phyloP scores from a whole-genome alignment of 1,140 invertebrate species.

The Philotrypesis tridentata region DNA sequence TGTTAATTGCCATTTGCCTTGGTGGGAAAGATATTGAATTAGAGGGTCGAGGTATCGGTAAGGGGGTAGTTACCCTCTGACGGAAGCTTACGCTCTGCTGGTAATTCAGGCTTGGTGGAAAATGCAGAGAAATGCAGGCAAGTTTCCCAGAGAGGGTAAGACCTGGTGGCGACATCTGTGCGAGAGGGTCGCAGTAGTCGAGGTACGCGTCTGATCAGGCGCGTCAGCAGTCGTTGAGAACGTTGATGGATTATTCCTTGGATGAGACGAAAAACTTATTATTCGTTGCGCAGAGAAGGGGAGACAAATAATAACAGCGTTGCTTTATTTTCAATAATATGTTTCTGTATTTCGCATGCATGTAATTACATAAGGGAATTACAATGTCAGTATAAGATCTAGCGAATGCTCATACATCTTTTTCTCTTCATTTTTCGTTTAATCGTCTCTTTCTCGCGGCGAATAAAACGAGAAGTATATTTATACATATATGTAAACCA shows the following conservation, averaged over 20 bases:
- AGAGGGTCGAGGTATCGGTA: too few relatives aligned
- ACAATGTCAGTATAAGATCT: constrained; percentile 54
- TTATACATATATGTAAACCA: neutral
- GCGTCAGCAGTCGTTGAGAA: too few relatives aligned
- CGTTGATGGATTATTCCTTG: too few relatives aligned
- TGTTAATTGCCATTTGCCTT: neutral
- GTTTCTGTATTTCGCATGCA: constrained; percentile 63
- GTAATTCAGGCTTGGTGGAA: neutral
- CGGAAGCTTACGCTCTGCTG: neutral
- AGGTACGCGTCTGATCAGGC: neutral
- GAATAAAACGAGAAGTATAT: constrained; percentile 38
- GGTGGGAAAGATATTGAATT: neutral
- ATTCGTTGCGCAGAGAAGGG: too few relatives aligned
- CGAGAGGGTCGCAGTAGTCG: neutral
- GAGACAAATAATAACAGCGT: neutral
- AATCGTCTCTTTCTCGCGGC: constrained; percentile 33
- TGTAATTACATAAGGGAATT: constrained; percentile 63
- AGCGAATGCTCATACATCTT: constrained; percentile 43
- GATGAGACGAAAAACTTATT: too few relatives aligned
- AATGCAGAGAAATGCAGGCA: neutral
- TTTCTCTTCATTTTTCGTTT: neutral
- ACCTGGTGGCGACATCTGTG: neutral
- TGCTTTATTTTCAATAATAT: constrained; percentile 58
- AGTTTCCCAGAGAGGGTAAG: neutral
- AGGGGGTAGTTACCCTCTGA: neutral